Conservation (phyloP, 2,797 vertebrate genomes). For the Clarias fuscus region DNA sequence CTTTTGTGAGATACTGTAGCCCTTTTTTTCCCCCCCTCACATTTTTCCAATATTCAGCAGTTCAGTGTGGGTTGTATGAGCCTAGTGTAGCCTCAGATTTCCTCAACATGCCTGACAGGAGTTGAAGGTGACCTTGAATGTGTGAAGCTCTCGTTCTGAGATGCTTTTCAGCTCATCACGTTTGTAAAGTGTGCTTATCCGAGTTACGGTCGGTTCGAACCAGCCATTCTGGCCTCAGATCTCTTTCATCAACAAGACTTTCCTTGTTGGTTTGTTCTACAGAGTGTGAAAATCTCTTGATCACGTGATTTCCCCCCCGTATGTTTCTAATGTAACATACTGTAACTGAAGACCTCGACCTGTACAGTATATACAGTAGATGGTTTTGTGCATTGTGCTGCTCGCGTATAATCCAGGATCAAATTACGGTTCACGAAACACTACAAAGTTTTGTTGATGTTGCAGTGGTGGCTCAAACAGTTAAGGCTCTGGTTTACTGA, state of each 20-base stretch:
- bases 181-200: neutral
- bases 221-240: neutral
- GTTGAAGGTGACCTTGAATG: neutral
- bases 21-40: too few relatives aligned
- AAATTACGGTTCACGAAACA: neutral
- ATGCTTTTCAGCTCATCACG: neutral
- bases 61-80: too few relatives aligned
- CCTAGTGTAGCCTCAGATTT: neutral
- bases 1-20: too few relatives aligned
- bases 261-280: neutral
- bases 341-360: neutral
- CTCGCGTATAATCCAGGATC: neutral
- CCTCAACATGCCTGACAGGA: neutral
- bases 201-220: too few relatives aligned
- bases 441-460: neutral
- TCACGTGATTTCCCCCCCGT: neutral
- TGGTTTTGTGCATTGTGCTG: neutral
- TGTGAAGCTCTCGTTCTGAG: neutral
- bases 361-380: neutral
- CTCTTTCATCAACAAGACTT: neutral
- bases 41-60: neutral
- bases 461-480: neutral
- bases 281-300: neutral
- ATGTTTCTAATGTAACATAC: neutral
- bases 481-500: too few relatives aligned